phyloP scores from a whole-genome alignment of 2,113 vertebrate genomes.

The Cyphomyrus plagiostoma region DNA sequence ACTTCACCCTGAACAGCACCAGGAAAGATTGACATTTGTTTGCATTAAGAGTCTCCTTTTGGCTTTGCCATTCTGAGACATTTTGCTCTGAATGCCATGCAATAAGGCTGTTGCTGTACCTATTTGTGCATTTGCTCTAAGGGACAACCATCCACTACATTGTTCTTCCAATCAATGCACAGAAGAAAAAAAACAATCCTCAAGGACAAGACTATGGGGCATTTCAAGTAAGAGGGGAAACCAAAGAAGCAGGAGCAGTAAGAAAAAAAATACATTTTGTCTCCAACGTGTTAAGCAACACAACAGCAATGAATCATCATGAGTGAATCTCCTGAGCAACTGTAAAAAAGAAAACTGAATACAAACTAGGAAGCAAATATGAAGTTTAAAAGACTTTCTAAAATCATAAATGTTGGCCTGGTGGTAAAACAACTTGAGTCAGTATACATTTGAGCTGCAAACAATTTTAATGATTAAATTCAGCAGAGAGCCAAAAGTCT shows the following conservation, averaged over 20 bases:
- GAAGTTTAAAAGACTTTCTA: slow-evolving; percentile 43
- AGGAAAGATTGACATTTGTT: neutral
- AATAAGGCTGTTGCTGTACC: slow-evolving; percentile 44
- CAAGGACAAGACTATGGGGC: slow-evolving; percentile 49
- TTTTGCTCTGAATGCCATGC: slow-evolving; percentile 38
- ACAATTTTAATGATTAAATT: neutral
- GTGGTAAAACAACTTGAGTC: slow-evolving; percentile 36
- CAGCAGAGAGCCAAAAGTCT: neutral
- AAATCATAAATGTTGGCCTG: slow-evolving; percentile 53
- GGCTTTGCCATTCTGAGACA: slow-evolving; percentile 40
- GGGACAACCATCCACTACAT: slow-evolving; percentile 38
- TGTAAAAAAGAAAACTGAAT: slow-evolving; percentile 48
- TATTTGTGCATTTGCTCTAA: slow-evolving; percentile 40
- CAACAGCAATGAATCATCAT: slow-evolving; percentile 49
- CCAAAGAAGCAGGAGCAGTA: neutral
- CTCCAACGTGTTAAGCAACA: slow-evolving; percentile 37
- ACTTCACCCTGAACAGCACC: slow-evolving; percentile 20
- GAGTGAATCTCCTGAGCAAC: slow-evolving; percentile 46
- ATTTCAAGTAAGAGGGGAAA: slow-evolving; percentile 20
- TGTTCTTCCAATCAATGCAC: slow-evolving; percentile 46
- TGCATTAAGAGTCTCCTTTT: slow-evolving; percentile 4
- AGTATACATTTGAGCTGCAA: neutral
- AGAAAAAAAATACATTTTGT: slow-evolving; percentile 42
- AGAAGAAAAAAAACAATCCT: slow-evolving; percentile 39
- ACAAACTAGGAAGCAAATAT: slow-evolving; percentile 38